Evolutionary conservation across 2,797 vertebrate species (phyloP).

Genomic region (Enteromius trimaculatus): DNA sequence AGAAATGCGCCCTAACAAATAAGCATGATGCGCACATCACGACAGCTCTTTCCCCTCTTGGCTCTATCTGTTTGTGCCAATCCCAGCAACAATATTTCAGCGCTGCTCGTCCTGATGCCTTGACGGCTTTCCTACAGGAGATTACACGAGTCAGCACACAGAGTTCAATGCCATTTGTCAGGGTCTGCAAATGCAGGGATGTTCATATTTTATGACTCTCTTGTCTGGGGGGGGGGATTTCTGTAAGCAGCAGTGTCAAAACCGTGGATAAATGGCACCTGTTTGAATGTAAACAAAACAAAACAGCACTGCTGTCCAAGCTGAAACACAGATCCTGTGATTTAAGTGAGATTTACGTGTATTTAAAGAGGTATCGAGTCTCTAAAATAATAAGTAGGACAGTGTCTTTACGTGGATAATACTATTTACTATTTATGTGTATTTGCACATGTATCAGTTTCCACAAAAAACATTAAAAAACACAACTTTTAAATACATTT

Average conservation of each 20-base stretch:
- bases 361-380: not conserved
- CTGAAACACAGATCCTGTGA: not conserved
- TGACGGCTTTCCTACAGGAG: constrained; percentile 47
- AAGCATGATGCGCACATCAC: constrained; percentile 23
- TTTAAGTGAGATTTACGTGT: not conserved
- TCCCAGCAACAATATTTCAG: constrained; percentile 48
- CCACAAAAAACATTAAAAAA: not conserved
- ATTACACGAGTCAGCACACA: constrained; percentile 54
- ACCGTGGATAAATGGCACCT: not conserved
- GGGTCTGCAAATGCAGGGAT: constrained; percentile 36
- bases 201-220: constrained; percentile 44
- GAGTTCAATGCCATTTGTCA: constrained; percentile 52
- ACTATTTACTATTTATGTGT: no score
- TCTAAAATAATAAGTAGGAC: not conserved
- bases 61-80: constrained; percentile 23
- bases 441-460: not conserved
- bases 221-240: constrained; percentile 18
- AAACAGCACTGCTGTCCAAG: not conserved
- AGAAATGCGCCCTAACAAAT: constrained; percentile 19
- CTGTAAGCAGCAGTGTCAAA: constrained; percentile 4
- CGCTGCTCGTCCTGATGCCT: constrained; percentile 18
- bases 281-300: not conserved
- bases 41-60: constrained; percentile 20
- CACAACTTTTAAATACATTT: not conserved
- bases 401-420: not conserved